A percentile compares a stretch with the other conserved stretches of the same genome.
These are phyloP conservation scores for Dendrocopos noguchii DNA, from an alignment of 2,113 vertebrate species.

Conservation along the genomic window DNA sequence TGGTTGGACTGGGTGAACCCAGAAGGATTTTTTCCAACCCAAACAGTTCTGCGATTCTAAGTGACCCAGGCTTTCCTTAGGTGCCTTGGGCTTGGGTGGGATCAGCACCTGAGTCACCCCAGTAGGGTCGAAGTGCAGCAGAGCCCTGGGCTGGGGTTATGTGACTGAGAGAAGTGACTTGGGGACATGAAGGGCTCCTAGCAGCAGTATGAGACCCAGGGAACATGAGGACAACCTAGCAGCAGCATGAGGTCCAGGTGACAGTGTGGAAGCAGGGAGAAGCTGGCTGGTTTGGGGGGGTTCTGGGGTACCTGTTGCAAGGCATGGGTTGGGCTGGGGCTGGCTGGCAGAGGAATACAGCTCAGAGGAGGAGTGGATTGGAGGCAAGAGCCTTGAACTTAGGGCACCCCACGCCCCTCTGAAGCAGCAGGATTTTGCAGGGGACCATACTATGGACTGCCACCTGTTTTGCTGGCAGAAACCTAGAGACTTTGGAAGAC, in stretches of 20 bases:
- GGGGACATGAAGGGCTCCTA: background rate
- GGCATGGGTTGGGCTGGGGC: background rate
- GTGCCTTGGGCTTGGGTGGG: too few species aligned
- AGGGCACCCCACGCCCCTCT: accelerated
- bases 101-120: background rate
- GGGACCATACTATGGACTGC: accelerated
- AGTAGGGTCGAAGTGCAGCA: background rate
- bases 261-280: background rate
- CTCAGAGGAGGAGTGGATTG: background rate
- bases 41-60: too few species aligned
- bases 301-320: background rate
- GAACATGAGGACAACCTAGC: background rate
- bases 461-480: background rate
- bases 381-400: background rate
- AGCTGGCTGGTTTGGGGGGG: background rate
- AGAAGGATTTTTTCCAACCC: too few species aligned
- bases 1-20: too few species aligned
- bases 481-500: background rate
- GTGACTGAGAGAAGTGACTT: background rate
- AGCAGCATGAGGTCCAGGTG: accelerated
- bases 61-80: too few species aligned
- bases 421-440: background rate
- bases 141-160: background rate
- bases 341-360: accelerated
- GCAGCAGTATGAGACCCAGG: accelerated